Conservation (phyloP, 2,113 vertebrate genomes). For the Gorsachius goisagi region DNA sequence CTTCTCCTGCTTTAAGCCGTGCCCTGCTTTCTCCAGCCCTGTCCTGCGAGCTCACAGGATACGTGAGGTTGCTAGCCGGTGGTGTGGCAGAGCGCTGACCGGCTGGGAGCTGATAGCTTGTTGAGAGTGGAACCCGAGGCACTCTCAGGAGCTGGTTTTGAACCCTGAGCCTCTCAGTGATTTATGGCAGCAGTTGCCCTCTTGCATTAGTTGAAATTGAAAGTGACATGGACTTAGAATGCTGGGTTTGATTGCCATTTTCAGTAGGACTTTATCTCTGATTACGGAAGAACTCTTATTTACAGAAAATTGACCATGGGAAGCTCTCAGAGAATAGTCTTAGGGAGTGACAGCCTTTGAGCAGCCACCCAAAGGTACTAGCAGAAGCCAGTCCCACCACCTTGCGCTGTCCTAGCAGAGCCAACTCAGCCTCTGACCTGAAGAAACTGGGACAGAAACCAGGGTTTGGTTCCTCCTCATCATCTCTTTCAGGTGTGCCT, state of each 20-base stretch:
- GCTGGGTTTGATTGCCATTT: not conserved
- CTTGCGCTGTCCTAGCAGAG: rapidly evolving
- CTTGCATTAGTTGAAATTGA: not conserved
- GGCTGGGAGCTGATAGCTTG: not conserved
- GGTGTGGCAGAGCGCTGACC: not conserved
- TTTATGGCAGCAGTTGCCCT: not conserved
- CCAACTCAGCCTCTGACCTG: not conserved
- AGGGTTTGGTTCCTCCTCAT: not conserved
- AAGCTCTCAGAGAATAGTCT: not conserved
- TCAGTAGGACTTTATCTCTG: not conserved
- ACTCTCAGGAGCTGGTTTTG: not conserved
- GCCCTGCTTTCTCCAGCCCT: not conserved
- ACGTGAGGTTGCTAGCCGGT: not conserved
- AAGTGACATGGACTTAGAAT: not conserved
- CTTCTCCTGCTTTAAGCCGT: not conserved
- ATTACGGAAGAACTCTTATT: not conserved
- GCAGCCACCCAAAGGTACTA: not conserved
- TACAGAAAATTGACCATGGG: not conserved
- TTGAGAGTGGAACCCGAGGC: not conserved
- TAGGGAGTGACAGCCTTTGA: not conserved
- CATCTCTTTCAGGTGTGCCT: rapidly evolving
- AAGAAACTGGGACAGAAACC: not conserved
- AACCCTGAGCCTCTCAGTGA: not conserved
- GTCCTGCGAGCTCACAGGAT: not conserved
- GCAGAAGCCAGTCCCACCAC: not conserved